Evolutionary conservation across 1,140 invertebrate species (phyloP).

Genomic region (Pteromalus puparum): DNA sequence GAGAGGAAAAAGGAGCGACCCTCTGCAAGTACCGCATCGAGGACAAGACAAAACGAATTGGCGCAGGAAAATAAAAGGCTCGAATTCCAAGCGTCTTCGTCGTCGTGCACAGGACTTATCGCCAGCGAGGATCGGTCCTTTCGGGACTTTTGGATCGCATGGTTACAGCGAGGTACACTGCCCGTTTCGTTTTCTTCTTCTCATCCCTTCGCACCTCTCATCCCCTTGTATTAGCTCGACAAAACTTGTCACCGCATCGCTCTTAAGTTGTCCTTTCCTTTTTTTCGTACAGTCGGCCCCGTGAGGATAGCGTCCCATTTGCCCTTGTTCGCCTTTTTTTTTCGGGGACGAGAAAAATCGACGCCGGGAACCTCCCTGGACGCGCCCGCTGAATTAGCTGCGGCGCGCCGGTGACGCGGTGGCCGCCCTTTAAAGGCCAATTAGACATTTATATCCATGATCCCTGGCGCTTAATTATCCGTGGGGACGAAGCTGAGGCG

Average conservation of each 20-base stretch:
- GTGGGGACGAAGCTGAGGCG: background rate
- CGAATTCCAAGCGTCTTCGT: background rate
- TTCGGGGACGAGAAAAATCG: background rate
- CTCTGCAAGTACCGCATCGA: background rate
- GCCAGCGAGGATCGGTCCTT: slow-evolving; percentile 49
- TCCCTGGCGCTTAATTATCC: slow-evolving; percentile 11
- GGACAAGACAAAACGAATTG: background rate
- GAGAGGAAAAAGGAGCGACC: background rate
- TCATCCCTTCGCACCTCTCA: background rate
- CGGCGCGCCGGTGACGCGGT: background rate
- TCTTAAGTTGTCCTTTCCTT: background rate
- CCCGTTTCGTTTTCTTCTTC: background rate
- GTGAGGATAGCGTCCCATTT: background rate
- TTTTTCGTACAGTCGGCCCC: background rate
- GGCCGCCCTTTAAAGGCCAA: slow-evolving; percentile 14
- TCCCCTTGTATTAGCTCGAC: background rate
- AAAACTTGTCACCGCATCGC: background rate
- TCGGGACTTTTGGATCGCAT: slow-evolving; percentile 47
- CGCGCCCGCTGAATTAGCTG: background rate
- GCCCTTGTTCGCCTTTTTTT: background rate
- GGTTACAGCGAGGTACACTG: slow-evolving; percentile 45
- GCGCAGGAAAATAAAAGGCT: background rate
- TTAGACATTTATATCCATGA: slow-evolving; percentile 20
- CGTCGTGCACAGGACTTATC: slow-evolving; percentile 2
- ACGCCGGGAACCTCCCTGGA: background rate